Conservation (phyloP, 2,888 invertebrate genomes). For the Yponomeuta evonymella region DNA sequence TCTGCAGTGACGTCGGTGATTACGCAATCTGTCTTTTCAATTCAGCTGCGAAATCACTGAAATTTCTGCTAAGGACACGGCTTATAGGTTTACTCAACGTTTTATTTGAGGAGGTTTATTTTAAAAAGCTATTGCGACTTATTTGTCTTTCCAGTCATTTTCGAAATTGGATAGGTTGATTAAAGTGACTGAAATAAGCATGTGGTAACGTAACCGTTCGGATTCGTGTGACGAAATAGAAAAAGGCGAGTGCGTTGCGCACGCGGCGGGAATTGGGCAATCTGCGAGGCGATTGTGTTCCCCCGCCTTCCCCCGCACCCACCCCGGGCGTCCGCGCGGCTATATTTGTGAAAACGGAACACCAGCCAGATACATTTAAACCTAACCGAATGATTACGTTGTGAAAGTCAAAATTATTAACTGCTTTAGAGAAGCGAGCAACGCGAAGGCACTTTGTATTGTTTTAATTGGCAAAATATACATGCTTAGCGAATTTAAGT, state of each 20-base stretch:
- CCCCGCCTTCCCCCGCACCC: constrained; percentile 32
- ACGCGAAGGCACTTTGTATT: neutral
- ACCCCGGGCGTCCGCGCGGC: constrained; percentile 22
- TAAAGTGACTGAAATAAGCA: constrained; percentile 35
- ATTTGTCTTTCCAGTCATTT: constrained; percentile 10
- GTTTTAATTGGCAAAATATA: no score
- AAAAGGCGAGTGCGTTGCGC: constrained; percentile 43
- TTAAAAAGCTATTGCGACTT: constrained; percentile 25
- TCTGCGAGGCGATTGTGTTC: constrained; percentile 49
- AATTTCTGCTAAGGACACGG: constrained; percentile 62
- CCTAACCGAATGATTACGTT: neutral
- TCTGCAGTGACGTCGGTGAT: constrained; percentile 71
- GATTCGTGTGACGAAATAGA: constrained; percentile 59
- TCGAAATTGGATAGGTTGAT: constrained; percentile 4
- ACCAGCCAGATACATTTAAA: no score
- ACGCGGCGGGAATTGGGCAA: constrained; percentile 64
- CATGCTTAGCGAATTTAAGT: no score
- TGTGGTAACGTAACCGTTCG: constrained; percentile 43
- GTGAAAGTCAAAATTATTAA: neutral
- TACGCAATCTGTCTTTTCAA: constrained; percentile 63
- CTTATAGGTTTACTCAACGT: neutral
- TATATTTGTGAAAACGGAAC: neutral
- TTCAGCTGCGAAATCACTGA: constrained; percentile 71
- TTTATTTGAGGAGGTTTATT: neutral
- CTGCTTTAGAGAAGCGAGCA: constrained; percentile 4